phyloP scores from a whole-genome alignment of 2,113 vertebrate species.

The Ranitomeya imitator region DNA sequence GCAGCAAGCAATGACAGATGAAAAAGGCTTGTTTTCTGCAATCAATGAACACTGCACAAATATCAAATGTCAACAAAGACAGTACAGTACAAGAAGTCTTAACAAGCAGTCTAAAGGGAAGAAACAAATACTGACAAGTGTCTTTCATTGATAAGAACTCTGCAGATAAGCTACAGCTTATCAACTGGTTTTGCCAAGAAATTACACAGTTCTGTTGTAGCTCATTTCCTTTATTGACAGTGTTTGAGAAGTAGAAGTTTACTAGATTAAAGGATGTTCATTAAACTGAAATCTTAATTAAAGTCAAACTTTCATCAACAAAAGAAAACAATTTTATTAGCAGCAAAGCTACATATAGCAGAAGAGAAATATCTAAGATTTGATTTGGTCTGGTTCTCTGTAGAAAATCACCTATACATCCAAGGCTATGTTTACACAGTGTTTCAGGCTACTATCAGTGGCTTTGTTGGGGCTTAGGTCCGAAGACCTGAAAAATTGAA shows the following conservation, averaged over 20 bases:
- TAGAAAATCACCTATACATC: neutral
- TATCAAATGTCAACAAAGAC: conserved; percentile 49
- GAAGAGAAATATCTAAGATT: neutral
- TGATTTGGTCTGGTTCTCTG: neutral
- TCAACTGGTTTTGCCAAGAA: conserved; percentile 17
- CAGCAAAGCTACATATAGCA: neutral
- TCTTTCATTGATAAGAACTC: conserved; percentile 44
- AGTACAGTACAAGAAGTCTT: conserved; percentile 31
- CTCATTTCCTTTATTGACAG: conserved; percentile 13
- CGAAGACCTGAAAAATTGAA: too few relatives aligned
- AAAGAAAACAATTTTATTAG: conserved; percentile 19
- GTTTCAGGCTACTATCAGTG: too few relatives aligned
- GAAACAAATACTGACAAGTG: conserved; percentile 33
- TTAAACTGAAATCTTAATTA: conserved; percentile 32
- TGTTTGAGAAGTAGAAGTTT: neutral
- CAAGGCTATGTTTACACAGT: too few relatives aligned
- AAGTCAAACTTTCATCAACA: neutral
- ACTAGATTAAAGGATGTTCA: conserved; percentile 18
- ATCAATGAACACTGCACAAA: conserved; percentile 43
- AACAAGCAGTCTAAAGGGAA: conserved; percentile 41
- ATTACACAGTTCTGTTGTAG: neutral
- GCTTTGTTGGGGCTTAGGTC: too few relatives aligned
- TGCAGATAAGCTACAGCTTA: conserved; percentile 8
- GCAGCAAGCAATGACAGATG: conserved; percentile 12
- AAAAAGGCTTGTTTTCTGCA: conserved; percentile 37